Evolutionary conservation across 37 sponge, comb jelly and placozoan species (phyloP).

Genomic region (Eunapius fragilis): DNA sequence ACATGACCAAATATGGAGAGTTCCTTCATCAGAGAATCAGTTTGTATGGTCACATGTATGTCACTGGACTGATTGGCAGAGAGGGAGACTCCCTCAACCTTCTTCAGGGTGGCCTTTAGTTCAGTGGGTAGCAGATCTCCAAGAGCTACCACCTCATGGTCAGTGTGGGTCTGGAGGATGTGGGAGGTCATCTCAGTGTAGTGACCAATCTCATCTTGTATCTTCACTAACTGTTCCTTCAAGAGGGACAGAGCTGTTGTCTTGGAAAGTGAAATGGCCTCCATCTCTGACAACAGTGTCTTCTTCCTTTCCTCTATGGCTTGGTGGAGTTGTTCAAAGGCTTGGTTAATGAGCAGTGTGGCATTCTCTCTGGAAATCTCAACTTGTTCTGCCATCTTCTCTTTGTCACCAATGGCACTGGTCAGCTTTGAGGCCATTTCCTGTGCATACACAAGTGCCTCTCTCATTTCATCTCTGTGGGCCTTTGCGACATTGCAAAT

Average conservation of each 20-base stretch:
- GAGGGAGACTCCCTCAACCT: background rate
- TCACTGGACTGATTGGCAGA: background rate
- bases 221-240: background rate
- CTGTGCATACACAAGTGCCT: background rate
- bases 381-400: background rate
- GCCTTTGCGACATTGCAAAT: background rate
- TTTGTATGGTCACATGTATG: background rate
- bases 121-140: background rate
- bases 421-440: background rate
- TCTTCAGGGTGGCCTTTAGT: background rate
- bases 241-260: background rate
- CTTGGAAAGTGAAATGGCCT: background rate
- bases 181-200: background rate
- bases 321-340: background rate
- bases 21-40: background rate
- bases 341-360: background rate
- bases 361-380: background rate
- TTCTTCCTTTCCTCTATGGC: slow-evolving; percentile 5
- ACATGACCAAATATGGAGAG: background rate
- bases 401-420: background rate
- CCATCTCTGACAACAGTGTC: background rate
- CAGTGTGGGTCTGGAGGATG: background rate
- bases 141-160: background rate
- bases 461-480: background rate
- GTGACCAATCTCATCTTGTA: slow-evolving; percentile 2